These are phyloP conservation scores for Dermatemys mawii DNA, from an alignment of 2,113 vertebrate genomes.

Conservation along the genomic window DNA sequence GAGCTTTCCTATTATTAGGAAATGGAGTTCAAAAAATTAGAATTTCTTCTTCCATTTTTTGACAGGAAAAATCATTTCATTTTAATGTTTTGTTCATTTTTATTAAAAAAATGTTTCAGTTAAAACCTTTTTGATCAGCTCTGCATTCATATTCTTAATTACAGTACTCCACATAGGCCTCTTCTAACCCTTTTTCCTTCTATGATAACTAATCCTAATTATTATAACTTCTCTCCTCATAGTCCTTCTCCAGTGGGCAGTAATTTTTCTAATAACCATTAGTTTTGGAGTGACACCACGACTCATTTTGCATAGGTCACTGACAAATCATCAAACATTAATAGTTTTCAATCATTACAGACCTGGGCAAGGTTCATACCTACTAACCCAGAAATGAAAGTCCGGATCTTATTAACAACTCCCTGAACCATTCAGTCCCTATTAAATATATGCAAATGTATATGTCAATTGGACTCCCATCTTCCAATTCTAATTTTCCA, in stretches of 20 bases:
- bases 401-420: constrained; percentile 11
- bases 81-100: background rate
- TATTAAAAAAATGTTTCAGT: background rate
- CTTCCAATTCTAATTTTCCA: background rate
- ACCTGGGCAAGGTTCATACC: background rate
- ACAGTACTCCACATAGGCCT: background rate
- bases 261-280: constrained; percentile 41
- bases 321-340: constrained; percentile 43
- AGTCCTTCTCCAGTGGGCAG: background rate
- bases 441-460: constrained; percentile 22
- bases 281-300: constrained; percentile 1
- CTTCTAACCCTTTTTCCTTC: background rate
- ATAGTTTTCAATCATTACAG: constrained; percentile 37
- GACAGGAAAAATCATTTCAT: background rate
- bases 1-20: background rate
- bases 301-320: constrained; percentile 47
- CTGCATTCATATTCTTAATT: background rate
- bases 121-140: background rate
- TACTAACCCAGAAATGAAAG: background rate
- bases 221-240: background rate
- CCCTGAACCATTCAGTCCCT: background rate
- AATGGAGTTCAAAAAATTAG: background rate
- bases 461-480: constrained; percentile 1
- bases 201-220: background rate
- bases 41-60: background rate